Base-by-base conservation (phyloP, 2,797 vertebrate species). In the Loris lydekkerianus region DNA sequence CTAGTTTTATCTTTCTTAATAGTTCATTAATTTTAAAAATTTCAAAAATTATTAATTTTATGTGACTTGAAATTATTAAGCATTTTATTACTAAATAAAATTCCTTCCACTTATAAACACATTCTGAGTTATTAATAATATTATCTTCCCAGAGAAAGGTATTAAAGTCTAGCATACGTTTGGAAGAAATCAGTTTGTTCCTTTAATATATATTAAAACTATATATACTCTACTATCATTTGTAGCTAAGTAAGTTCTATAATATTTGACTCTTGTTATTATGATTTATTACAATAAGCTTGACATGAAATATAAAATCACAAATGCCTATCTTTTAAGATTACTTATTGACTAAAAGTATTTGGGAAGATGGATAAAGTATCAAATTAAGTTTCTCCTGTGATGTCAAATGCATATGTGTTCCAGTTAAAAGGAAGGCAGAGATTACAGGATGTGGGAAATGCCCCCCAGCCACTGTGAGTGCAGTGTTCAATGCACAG, bases 371-470 rank as follows among this genome's bases (percentile, higher is more conserved):
- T 46, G 56, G 23, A 40, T 85, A 7, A 67, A 31, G 17, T 6
- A 43, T 81, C 89, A 61, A 87, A 27, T 91, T 63, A 70, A 72
- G 23, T 43, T 43, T 20, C 31, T 46, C 9, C 23, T 49, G 0
- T 37, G 0, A 25, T 73, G 63, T 75, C 29, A 76, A 46, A 99
- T 99, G 98, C 73, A 95, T 97, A 95, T 97, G 69, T 97, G 99
- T 99, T 98, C 97, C 97, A 98, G 97, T 98, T 98, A 97, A 98
- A 95, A 94, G 85, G 97, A 89, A 97, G 61, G 60, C 61, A 93
- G 72, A 94, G 97, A 98, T 98, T 98, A 98, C 97, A 97, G 96
- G 88, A 83, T 97, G 92, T 81, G 97, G 96, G 76, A 76, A 98
- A 97, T 97, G 97, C 78, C 87, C 97, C 96, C 94, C 93, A 97